Base-by-base conservation (phyloP, 92 coral and sea anemone species). In the Zoanthus solanderi region DNA sequence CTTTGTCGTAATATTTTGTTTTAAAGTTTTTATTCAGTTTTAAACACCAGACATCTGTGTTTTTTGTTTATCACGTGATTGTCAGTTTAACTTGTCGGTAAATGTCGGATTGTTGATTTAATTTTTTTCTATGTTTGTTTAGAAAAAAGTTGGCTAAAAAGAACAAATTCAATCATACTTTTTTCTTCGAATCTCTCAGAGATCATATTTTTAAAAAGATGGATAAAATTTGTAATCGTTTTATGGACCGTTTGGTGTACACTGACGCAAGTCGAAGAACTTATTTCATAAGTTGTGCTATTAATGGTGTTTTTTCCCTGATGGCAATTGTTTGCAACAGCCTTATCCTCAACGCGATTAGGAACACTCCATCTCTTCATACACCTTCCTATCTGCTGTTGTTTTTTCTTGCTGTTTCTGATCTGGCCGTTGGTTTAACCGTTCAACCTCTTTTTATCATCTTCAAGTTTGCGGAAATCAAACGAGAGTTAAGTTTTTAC, bases 181-280 rank as follows among this genome's bases (percentile, higher is more conserved):
- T 48, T 0, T 12, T 6, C 68, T 0, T 53, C 29, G 1, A 28
- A 42, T 13, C 32, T 46, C 6, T 10, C 37, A 9, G 0, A 45
- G 74, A 34, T 34, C 5, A 11, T 9, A 56, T 16, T 18, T 45
- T 1, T 23, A 63, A n/a, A 63, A n/a, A 6, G 4, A 81, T 81
- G 85, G 85, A 81, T 46, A 34, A 81, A 28, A 52, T 81, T 81
- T 81, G 85, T 47, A 69, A 42, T 73, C 85, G 85, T 57, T 81
- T 81, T 45, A 66, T 29, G 58, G 85, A 81, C 8, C 85, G 85
- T 18, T 32, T 81, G 73, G 63, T 45, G 16, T 81, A 45, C 45
- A 81, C 85, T 14, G 85, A 48, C 16, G 14, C 29, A 6, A 81
- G 85, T 57, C 75, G 60, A 52, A 2, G 11, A 13, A 66, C 85